phyloP scores from a whole-genome alignment of 2,888 invertebrate genomes.

The Coremacera marginata region DNA sequence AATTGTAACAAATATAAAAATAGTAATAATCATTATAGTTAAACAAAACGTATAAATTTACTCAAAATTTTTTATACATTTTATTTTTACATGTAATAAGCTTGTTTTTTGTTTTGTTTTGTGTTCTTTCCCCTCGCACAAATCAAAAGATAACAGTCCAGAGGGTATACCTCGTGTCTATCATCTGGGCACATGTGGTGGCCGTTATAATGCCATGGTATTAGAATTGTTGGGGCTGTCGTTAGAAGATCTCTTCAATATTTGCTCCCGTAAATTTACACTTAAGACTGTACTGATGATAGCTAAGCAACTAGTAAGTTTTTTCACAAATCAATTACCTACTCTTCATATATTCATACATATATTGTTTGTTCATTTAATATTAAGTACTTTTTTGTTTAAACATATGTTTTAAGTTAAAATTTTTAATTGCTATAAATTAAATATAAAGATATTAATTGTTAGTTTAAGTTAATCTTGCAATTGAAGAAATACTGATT shows the following conservation, averaged over 20 bases:
- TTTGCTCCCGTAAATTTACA: constrained; percentile 97
- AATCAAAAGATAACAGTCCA: constrained; percentile 69
- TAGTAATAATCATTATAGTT: neutral
- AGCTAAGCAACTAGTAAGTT: constrained; percentile 95
- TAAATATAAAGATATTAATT: neutral
- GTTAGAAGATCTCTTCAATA: constrained; percentile 98
- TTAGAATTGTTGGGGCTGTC: constrained; percentile 99
- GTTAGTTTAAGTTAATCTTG: neutral
- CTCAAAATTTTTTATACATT: neutral
- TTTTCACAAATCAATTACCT: constrained; percentile 41
- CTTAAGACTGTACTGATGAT: constrained; percentile 98
- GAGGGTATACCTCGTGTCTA: constrained; percentile 99
- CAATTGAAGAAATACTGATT: too few species aligned
- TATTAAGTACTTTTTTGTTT: constrained; percentile 16
- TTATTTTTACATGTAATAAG: constrained; percentile 21
- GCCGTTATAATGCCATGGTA: constrained; percentile 99
- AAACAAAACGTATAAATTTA: neutral
- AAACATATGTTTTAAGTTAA: neutral
- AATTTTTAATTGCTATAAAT: neutral
- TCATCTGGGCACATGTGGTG: constrained; percentile 98
- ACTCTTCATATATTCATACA: neutral
- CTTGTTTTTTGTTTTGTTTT: constrained; percentile 28
- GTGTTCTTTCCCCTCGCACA: constrained; percentile 26
- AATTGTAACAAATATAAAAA: neutral
- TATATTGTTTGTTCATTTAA: constrained; percentile 18